Percentiles rank a stretch among this genome's conserved stretches.
phyloP scores from a whole-genome alignment of 1,140 invertebrate species.

The Neelides sp. region DNA sequence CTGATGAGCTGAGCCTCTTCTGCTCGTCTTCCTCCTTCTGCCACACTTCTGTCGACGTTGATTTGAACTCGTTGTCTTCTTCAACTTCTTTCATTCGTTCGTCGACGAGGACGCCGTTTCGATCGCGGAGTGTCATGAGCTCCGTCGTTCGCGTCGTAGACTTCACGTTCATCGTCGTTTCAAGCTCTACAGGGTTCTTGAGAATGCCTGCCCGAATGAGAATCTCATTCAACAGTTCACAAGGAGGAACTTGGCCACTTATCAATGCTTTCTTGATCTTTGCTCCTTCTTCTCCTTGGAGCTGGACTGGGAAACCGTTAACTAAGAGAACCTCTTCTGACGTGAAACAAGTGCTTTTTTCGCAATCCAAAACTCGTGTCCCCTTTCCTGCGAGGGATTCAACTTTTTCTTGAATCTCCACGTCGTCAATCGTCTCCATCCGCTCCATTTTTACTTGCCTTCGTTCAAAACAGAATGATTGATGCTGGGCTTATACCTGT shows the following conservation, averaged over 20 bases:
- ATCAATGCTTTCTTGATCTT: conserved; percentile 56
- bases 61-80: conserved; percentile 56
- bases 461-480: too few species aligned
- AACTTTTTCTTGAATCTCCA: conserved; percentile 61
- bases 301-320: conserved; percentile 55
- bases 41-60: conserved; percentile 54
- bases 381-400: conserved; percentile 61
- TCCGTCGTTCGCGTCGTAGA: conserved; percentile 59
- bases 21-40: conserved; percentile 37
- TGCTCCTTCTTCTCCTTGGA: conserved; percentile 54
- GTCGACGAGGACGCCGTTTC: conserved; percentile 54
- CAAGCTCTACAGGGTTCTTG: conserved; percentile 54
- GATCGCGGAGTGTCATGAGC: conserved; percentile 51
- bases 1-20: background rate
- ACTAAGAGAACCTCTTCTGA: conserved; percentile 61
- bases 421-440: conserved; percentile 48
- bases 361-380: conserved; percentile 59
- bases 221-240: conserved; percentile 57
- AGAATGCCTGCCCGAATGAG: conserved; percentile 53
- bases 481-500: too few species aligned
- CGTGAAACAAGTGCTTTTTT: conserved; percentile 55
- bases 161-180: conserved; percentile 58
- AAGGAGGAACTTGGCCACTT: conserved; percentile 50
- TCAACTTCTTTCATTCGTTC: conserved; percentile 57
- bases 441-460: conserved; percentile 16